A percentile compares a stretch with the other conserved stretches of the same genome.
These are phyloP conservation scores for Aptenodytes patagonicus DNA, from an alignment of 2,113 vertebrate species.

Conservation along the genomic window DNA sequence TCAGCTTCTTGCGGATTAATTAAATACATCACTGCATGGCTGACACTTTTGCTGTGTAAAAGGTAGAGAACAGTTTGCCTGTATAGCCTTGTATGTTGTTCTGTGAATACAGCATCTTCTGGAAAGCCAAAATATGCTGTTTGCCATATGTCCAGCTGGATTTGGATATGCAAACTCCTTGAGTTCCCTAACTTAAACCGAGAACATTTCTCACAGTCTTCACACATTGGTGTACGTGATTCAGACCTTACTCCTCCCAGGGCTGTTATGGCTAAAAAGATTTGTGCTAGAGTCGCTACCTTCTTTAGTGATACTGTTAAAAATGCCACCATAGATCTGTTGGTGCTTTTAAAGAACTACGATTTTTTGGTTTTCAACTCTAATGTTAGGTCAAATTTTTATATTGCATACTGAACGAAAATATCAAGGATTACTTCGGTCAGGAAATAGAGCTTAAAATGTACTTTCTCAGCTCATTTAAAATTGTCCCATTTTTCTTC, in stretches of 20 bases:
- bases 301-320: neutral
- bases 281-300: neutral
- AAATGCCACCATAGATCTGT: neutral
- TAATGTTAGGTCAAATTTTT: neutral
- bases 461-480: neutral
- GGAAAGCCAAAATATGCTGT: neutral
- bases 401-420: neutral
- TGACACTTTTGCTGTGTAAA: neutral
- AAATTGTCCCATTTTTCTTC: neutral
- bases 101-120: neutral
- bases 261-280: neutral
- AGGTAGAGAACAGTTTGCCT: neutral
- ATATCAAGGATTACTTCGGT: neutral
- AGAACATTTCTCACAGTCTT: neutral
- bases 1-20: slow-evolving; percentile 29
- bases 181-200: neutral
- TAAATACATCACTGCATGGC: neutral
- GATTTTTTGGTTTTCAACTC: neutral
- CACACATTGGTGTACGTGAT: neutral
- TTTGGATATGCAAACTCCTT: neutral
- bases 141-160: neutral
- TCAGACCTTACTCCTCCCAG: neutral
- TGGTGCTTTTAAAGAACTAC: neutral
- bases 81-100: neutral
- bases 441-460: neutral